These are phyloP conservation scores for Zygothrica quintamaculata DNA, from an alignment of 2,888 invertebrate species.

Conservation along the genomic window DNA sequence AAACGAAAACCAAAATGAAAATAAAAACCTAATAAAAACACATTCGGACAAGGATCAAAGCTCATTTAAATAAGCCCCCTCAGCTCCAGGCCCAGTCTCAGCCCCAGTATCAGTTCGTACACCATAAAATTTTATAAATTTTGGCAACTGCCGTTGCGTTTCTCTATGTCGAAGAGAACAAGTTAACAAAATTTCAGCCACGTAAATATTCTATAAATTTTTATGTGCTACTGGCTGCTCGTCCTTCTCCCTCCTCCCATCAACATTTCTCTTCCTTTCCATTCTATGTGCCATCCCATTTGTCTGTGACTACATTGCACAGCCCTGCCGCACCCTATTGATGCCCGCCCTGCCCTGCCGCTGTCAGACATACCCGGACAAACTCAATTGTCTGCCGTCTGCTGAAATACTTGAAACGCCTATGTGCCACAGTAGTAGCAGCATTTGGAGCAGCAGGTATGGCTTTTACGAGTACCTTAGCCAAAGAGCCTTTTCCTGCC, in stretches of 20 bases:
- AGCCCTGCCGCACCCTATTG: constrained; percentile 5
- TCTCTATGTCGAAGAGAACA: constrained; percentile 33
- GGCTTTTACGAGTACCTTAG: constrained; percentile 1
- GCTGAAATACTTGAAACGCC: constrained; percentile 74
- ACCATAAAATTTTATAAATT: constrained; percentile 57
- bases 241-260: constrained; percentile 12
- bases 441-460: constrained; percentile 28
- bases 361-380: too few relatives aligned
- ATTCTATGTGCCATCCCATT: constrained; percentile 7
- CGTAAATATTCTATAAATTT: constrained; percentile 79
- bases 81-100: too few relatives aligned
- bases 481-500: constrained; percentile 29
- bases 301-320: constrained; percentile 9
- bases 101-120: too few relatives aligned
- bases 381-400: constrained; percentile 74
- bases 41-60: constrained; percentile 18
- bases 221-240: constrained; percentile 49
- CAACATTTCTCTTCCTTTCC: constrained; percentile 13
- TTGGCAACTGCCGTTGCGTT: constrained; percentile 50
- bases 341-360: constrained; percentile 27
- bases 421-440: constrained; percentile 33
- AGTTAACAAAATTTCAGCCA: constrained; percentile 61
- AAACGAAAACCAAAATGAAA: background rate
- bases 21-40: constrained; percentile 7
- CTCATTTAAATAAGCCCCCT: constrained; percentile 55